Evolutionary conservation across 2,113 vertebrate species (phyloP).

Genomic region (Sarotherodon lohbergeri): DNA sequence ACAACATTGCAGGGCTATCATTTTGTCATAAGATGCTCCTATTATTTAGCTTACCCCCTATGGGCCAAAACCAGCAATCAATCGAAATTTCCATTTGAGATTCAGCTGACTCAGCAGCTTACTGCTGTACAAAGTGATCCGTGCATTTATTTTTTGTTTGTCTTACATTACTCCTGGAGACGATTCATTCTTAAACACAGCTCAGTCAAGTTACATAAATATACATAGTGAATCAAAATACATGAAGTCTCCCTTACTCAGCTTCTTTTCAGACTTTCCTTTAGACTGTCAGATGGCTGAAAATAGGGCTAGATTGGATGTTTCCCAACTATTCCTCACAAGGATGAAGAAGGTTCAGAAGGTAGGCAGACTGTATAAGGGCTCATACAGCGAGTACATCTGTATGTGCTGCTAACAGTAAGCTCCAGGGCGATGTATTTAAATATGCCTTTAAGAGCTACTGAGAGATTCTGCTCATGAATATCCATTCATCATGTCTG

Average conservation of each 20-base stretch:
- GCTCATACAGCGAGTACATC: not conserved
- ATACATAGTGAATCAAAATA: not conserved
- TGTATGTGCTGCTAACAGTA: not conserved
- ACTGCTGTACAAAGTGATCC: not conserved
- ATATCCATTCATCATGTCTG: constrained; percentile 51
- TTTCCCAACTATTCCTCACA: not conserved
- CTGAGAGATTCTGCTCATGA: not conserved
- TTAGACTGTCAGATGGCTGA: not conserved
- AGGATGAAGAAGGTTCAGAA: not conserved
- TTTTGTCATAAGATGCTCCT: not conserved
- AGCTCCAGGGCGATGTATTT: constrained; percentile 6
- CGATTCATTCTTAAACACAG: not conserved
- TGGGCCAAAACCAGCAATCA: not conserved
- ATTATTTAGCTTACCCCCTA: not conserved
- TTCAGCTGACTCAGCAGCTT: not conserved
- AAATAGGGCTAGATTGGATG: not conserved
- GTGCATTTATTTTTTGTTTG: not conserved
- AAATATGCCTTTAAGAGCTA: constrained; percentile 22
- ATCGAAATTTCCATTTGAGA: not conserved
- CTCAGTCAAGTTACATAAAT: not conserved
- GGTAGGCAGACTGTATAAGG: not conserved
- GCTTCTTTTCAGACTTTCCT: not conserved
- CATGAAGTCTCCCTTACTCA: not conserved
- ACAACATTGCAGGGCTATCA: not conserved
- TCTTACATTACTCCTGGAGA: not conserved